Conservation (phyloP, 1,140 invertebrate species). For the Brachionus angularis region DNA sequence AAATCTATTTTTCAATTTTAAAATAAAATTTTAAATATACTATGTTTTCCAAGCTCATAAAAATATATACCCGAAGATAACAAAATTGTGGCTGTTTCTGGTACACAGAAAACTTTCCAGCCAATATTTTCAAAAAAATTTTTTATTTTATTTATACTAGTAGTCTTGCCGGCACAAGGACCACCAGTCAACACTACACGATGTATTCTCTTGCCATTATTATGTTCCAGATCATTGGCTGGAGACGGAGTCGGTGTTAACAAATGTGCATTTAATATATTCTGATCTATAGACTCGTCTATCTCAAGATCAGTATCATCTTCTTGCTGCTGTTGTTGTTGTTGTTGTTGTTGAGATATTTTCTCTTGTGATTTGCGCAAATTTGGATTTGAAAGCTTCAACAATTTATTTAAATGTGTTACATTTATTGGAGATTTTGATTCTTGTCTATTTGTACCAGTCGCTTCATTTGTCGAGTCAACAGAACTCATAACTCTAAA, state of each 20-base stretch:
- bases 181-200: conserved; percentile 58
- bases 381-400: conserved; percentile 24
- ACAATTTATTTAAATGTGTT: conserved; percentile 1
- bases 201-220: neutral
- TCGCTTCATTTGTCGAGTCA: neutral
- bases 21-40: conserved; percentile 1
- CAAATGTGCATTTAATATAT: neutral
- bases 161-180: conserved; percentile 97
- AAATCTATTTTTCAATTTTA: neutral
- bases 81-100: conserved; percentile 93
- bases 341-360: neutral
- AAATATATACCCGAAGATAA: conserved; percentile 69
- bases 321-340: neutral
- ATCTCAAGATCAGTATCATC: neutral
- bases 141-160: conserved; percentile 87
- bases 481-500: conserved; percentile 24
- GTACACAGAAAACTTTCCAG: conserved; percentile 98
- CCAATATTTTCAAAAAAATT: conserved; percentile 98
- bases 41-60: conserved; percentile 26
- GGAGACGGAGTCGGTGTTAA: neutral
- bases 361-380: conserved; percentile 20
- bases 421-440: conserved; percentile 32
- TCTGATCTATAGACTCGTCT: neutral
- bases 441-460: neutral
- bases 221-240: neutral